These are phyloP conservation scores for Syrrhaptes paradoxus DNA, from an alignment of 2,113 vertebrate genomes.

Conservation along the genomic window DNA sequence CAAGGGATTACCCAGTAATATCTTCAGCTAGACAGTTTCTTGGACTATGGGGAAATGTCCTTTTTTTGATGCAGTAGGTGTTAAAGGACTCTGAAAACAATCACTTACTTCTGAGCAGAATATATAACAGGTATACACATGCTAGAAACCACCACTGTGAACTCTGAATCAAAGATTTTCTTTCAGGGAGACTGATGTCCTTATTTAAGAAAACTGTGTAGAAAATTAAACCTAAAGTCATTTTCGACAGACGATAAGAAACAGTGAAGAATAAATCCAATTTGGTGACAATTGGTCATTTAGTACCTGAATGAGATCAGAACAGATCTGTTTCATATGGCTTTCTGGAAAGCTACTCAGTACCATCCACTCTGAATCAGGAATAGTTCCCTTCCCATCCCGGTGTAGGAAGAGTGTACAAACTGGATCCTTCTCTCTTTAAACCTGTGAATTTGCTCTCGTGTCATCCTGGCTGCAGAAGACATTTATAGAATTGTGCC, in stretches of 20 bases:
- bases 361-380: not conserved
- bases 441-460: not conserved
- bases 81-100: not conserved
- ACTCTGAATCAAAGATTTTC: constrained; percentile 21
- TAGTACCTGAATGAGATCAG: not conserved
- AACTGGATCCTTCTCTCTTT: not conserved
- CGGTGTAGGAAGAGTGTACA: fast-evolving
- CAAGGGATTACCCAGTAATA: not conserved
- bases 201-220: constrained; percentile 1
- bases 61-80: not conserved
- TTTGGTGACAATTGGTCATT: not conserved
- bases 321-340: not conserved
- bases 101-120: not conserved
- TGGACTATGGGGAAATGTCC: not conserved
- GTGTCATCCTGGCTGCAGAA: not conserved
- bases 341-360: not conserved
- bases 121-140: not conserved
- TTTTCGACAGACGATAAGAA: not conserved
- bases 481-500: not conserved
- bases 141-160: not conserved
- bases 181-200: not conserved
- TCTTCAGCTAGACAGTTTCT: not conserved
- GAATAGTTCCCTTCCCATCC: not conserved
- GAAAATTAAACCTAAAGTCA: constrained; percentile 14
- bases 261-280: not conserved